Percentiles rank a stretch among this genome's conserved stretches.
These are phyloP conservation scores for Pasiphila rectangulata DNA, from an alignment of 2,888 invertebrate species.

Conservation along the genomic window DNA sequence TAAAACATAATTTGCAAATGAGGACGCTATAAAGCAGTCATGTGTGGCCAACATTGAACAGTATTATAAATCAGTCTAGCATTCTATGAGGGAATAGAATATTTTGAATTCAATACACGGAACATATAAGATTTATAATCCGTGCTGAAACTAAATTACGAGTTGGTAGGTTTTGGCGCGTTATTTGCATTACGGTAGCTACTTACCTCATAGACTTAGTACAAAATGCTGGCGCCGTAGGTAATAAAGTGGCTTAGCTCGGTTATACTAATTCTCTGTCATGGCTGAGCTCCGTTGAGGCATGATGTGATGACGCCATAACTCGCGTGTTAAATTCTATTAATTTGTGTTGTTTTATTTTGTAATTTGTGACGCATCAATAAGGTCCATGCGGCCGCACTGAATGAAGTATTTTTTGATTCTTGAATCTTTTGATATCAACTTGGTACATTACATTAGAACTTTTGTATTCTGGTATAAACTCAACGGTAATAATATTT, in stretches of 20 bases:
- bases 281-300: neutral
- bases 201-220: neutral
- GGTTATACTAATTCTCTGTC: neutral
- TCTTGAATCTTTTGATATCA: no score
- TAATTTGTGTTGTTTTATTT: no score
- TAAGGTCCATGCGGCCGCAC: no score
- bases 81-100: conserved; percentile 16
- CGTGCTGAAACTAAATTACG: conserved; percentile 41
- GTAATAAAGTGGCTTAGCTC: conserved; percentile 2
- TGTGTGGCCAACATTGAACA: conserved; percentile 32
- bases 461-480: no score
- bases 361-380: no score
- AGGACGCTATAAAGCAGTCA: conserved; percentile 25
- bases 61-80: conserved; percentile 39
- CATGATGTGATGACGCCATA: neutral
- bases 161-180: conserved; percentile 44
- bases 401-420: no score
- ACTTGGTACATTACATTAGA: no score
- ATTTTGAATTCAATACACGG: conserved; percentile 51
- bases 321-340: no score
- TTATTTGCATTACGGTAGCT: no score
- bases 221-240: neutral
- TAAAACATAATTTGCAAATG: conserved; percentile 32
- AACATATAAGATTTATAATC: conserved; percentile 39
- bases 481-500: no score